Evolutionary conservation across 2,797 vertebrate genomes (phyloP).

Genomic region (Acestrorhynchus altus): DNA sequence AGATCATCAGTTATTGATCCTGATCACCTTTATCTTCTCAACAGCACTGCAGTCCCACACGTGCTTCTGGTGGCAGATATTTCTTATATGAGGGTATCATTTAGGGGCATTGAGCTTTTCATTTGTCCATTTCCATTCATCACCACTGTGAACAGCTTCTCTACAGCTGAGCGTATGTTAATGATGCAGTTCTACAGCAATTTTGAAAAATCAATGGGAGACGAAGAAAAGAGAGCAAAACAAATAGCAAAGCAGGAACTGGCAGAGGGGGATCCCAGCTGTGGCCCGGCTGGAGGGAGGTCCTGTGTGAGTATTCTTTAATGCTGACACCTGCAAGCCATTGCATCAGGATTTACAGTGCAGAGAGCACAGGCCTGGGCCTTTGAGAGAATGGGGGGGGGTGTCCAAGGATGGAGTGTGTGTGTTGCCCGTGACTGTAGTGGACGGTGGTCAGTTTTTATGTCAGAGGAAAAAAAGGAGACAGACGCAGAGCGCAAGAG

Average conservation of each 20-base stretch:
- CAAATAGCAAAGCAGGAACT: slow-evolving; percentile 86
- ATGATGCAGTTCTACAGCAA: no score
- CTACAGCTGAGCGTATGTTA: no score
- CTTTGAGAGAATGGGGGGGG: slow-evolving; percentile 62
- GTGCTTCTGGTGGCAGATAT: no score
- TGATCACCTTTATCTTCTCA: no score
- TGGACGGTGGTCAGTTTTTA: slow-evolving; percentile 27
- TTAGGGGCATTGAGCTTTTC: no score
- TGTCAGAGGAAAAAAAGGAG: not conserved
- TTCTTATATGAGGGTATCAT: no score
- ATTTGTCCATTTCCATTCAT: no score
- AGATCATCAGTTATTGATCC: no score
- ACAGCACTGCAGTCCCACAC: no score
- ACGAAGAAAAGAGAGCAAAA: slow-evolving; percentile 72
- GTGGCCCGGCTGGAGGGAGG: slow-evolving; percentile 84
- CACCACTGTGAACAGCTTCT: no score
- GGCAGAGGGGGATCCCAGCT: slow-evolving; percentile 93
- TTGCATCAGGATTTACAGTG: slow-evolving; percentile 97
- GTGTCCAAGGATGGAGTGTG: slow-evolving; percentile 9
- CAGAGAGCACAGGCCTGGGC: slow-evolving; percentile 85
- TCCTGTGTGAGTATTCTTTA: slow-evolving; percentile 91
- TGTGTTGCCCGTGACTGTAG: slow-evolving; percentile 31
- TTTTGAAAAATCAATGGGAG: not conserved
- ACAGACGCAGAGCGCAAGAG: not conserved
- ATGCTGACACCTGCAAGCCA: slow-evolving; percentile 99